phyloP scores from a whole-genome alignment of 2,888 invertebrate genomes.

The Napeogenes inachia region DNA sequence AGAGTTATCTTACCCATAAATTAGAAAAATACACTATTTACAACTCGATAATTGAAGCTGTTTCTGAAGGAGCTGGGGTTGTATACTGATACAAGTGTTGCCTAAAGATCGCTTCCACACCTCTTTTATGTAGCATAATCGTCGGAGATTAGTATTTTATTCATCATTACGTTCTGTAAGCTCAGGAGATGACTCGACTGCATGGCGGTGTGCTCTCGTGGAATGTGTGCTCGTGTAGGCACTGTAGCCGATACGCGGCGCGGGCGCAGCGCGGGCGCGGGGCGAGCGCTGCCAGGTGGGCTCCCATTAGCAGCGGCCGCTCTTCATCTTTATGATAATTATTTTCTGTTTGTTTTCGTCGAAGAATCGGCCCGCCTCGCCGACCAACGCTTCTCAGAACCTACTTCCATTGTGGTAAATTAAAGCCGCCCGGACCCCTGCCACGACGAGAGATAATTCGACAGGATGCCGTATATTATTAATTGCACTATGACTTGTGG shows the following conservation, averaged over 20 bases:
- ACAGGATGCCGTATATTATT: conserved; percentile 78
- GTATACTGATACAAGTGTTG: too few relatives aligned
- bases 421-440: conserved; percentile 77
- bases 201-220: conserved; percentile 37
- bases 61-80: too few relatives aligned
- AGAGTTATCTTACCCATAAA: too few relatives aligned
- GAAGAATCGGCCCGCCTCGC: conserved; percentile 74
- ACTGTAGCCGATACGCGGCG: conserved; percentile 8
- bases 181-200: conserved; percentile 35
- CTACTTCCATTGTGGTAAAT: conserved; percentile 77
- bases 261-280: conserved; percentile 34
- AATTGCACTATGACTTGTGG: conserved; percentile 79
- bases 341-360: conserved; percentile 78
- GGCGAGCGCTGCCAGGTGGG: conserved; percentile 66
- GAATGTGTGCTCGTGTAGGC: conserved; percentile 33
- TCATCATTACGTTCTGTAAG: neutral
- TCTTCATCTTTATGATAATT: conserved; percentile 78
- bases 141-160: conserved; percentile 29
- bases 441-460: conserved; percentile 76
- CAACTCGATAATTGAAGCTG: too few relatives aligned
- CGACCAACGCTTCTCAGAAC: conserved; percentile 72
- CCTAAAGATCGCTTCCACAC: conserved; percentile 9
- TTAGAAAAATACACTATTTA: too few relatives aligned
- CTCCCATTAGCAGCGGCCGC: conserved; percentile 76
- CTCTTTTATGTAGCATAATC: conserved; percentile 26